Evolutionary conservation across 2,797 vertebrate genomes (phyloP).

Genomic region (Periparus ater): DNA sequence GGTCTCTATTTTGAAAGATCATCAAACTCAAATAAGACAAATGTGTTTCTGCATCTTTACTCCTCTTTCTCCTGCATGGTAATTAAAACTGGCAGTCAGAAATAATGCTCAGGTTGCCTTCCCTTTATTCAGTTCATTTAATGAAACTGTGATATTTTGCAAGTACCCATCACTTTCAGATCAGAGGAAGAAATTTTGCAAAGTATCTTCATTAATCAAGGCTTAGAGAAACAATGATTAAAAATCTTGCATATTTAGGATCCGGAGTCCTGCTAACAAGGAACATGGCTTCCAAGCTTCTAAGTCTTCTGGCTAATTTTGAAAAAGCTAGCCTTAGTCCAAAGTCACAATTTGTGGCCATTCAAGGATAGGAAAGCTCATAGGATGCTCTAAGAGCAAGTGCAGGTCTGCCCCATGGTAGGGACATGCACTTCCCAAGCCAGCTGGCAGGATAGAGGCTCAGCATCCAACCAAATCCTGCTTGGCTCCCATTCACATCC

Average conservation of each 20-base stretch:
- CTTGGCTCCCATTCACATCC: neutral
- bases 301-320: neutral
- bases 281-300: neutral
- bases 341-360: neutral
- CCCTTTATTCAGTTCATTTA: neutral
- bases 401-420: neutral
- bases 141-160: neutral
- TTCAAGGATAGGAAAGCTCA: neutral
- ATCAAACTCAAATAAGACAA: neutral
- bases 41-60: neutral
- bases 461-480: neutral
- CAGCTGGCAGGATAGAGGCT: neutral
- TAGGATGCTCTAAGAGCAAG: neutral
- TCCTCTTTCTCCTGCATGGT: neutral
- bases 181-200: neutral
- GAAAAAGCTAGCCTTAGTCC: neutral
- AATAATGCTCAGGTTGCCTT: neutral
- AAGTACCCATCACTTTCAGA: neutral
- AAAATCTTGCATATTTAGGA: neutral
- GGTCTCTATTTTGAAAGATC: neutral
- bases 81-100: neutral
- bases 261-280: neutral
- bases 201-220: neutral
- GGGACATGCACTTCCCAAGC: neutral
- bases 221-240: neutral